Evolutionary conservation across 1,140 invertebrate genomes (phyloP).

Genomic region (Meloidogyne chitwoodi): DNA sequence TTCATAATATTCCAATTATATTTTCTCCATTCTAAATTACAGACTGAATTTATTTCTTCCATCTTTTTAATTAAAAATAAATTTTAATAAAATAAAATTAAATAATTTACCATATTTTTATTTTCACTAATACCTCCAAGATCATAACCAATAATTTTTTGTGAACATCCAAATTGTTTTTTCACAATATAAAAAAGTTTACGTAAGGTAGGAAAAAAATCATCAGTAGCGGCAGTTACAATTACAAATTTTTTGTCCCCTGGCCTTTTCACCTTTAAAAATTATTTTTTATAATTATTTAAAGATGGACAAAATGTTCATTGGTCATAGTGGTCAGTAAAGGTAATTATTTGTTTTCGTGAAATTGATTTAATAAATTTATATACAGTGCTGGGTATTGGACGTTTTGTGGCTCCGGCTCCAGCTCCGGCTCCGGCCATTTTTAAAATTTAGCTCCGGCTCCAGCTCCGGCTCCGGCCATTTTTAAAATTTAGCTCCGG

Average conservation of each 20-base stretch:
- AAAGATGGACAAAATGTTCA: too few species aligned
- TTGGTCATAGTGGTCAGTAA: too few species aligned
- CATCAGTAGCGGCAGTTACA: not conserved
- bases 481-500: too few species aligned
- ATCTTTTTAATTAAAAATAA: not conserved
- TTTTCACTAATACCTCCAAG: not conserved
- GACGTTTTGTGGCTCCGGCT: too few species aligned
- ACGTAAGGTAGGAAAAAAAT: not conserved
- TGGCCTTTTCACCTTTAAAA: not conserved
- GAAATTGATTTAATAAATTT: too few species aligned
- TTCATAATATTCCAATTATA: not conserved
- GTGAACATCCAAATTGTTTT: not conserved
- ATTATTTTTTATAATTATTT: too few species aligned
- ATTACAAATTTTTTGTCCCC: not conserved
- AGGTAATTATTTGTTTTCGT: too few species aligned
- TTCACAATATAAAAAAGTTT: not conserved
- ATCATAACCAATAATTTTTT: conserved; percentile 1
- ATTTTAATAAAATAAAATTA: not conserved
- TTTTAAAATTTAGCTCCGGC: too few species aligned
- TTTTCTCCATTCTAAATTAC: not conserved
- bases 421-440: too few species aligned
- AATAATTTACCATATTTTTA: not conserved
- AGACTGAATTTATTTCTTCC: not conserved
- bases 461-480: too few species aligned
- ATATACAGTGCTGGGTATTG: too few species aligned